Conservation (phyloP, 2,113 vertebrate genomes). For the Lynx canadensis region DNA sequence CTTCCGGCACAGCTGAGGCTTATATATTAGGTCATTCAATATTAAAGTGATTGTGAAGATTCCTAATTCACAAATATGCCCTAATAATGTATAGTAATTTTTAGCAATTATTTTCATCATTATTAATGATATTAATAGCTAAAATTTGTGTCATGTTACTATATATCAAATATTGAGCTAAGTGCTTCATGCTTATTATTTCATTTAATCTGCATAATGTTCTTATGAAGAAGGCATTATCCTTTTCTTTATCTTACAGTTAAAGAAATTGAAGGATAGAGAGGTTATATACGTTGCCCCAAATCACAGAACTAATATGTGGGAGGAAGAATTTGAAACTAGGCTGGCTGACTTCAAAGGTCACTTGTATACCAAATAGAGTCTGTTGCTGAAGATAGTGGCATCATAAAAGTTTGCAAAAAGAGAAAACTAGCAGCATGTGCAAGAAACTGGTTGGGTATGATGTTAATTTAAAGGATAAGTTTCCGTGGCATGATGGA, state of each 20-base stretch:
- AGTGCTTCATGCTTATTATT: not conserved
- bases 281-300: not conserved
- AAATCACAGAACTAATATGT: not conserved
- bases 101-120: not conserved
- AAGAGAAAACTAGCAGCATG: slow-evolving; percentile 28
- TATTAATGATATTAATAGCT: not conserved
- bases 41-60: slow-evolving; percentile 38
- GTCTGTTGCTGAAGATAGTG: not conserved
- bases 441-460: not conserved
- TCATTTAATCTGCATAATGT: not conserved
- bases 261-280: not conserved
- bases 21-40: not conserved
- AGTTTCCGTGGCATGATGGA: slow-evolving; percentile 34
- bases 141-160: not conserved
- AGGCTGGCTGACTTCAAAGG: not conserved
- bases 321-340: not conserved
- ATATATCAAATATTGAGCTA: not conserved
- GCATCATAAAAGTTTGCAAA: slow-evolving; percentile 46
- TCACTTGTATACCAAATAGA: not conserved
- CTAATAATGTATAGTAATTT: slow-evolving; percentile 26
- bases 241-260: not conserved
- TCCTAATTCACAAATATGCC: slow-evolving; percentile 15
- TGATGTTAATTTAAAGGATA: slow-evolving; percentile 69
- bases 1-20: slow-evolving; percentile 37
- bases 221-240: not conserved